Percentiles rank a stretch among this genome's conserved stretches.
Evolutionary conservation across 2,113 vertebrate species (phyloP).

Genomic region (Pedionomus torquatus): DNA sequence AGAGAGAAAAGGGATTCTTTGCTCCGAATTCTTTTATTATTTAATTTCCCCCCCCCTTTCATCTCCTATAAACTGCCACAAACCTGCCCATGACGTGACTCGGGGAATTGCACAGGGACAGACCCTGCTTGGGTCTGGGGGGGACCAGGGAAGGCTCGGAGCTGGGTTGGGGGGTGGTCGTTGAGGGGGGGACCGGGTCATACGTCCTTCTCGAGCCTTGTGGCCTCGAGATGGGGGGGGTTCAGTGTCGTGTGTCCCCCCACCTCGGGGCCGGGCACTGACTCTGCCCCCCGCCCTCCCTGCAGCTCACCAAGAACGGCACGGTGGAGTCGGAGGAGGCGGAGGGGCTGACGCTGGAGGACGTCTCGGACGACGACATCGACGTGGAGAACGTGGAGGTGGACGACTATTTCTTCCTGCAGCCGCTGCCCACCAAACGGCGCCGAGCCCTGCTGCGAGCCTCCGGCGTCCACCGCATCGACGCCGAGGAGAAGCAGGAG

Average conservation of each 20-base stretch:
- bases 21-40: no score
- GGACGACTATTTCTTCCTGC: slow-evolving; percentile 97
- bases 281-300: not conserved
- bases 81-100: no score
- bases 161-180: rapidly evolving
- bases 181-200: rapidly evolving
- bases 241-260: not conserved
- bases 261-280: not conserved
- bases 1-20: no score
- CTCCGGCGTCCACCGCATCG: slow-evolving; percentile 92
- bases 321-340: slow-evolving; percentile 92
- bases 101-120: not conserved
- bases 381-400: slow-evolving; percentile 93
- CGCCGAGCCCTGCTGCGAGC: slow-evolving; percentile 91
- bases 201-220: not conserved
- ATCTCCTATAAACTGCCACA: no score
- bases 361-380: slow-evolving; percentile 94
- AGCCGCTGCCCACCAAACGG: slow-evolving; percentile 93
- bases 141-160: not conserved
- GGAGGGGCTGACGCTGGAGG: slow-evolving; percentile 89
- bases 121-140: not conserved
- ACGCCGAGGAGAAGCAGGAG: slow-evolving; percentile 93
- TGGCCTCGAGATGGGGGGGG: no score
- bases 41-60: no score
- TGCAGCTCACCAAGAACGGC: slow-evolving; percentile 92